phyloP scores from a whole-genome alignment of 2,113 vertebrate genomes.

The Tursiops truncatus region DNA sequence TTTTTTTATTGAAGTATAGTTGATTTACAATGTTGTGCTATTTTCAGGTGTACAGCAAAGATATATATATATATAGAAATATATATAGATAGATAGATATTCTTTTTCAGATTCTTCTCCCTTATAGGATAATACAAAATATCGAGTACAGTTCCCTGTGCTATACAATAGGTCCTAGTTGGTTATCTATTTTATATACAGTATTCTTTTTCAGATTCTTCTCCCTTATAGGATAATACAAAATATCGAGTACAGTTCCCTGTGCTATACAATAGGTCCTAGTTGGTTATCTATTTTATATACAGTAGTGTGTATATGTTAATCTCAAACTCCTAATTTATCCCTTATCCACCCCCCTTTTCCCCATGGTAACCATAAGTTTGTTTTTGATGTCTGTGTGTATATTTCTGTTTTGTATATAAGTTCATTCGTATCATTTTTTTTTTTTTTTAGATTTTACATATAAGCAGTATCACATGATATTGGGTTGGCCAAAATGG shows the following conservation, averaged over 20 bases:
- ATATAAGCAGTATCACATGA: neutral
- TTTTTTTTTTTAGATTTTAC: neutral
- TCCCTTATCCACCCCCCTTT: neutral
- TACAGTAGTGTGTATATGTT: neutral
- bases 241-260: neutral
- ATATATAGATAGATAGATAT: neutral
- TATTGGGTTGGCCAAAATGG: too few species aligned
- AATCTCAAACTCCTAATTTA: neutral
- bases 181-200: neutral
- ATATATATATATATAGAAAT: rapidly evolving
- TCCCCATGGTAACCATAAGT: too few species aligned
- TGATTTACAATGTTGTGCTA: neutral
- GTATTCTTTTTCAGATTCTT: neutral
- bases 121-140: neutral
- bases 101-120: neutral
- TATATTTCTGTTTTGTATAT: neutral
- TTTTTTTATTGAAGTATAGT: neutral
- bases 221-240: neutral
- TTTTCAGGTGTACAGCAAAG: neutral
- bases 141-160: neutral
- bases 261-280: neutral
- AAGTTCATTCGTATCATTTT: neutral
- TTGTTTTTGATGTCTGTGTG: neutral
- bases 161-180: neutral
- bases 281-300: neutral